Percentiles rank a stretch among this genome's conserved stretches.
These are phyloP conservation scores for Crypturellus tataupa DNA, from an alignment of 2,797 vertebrate genomes.

Conservation along the genomic window DNA sequence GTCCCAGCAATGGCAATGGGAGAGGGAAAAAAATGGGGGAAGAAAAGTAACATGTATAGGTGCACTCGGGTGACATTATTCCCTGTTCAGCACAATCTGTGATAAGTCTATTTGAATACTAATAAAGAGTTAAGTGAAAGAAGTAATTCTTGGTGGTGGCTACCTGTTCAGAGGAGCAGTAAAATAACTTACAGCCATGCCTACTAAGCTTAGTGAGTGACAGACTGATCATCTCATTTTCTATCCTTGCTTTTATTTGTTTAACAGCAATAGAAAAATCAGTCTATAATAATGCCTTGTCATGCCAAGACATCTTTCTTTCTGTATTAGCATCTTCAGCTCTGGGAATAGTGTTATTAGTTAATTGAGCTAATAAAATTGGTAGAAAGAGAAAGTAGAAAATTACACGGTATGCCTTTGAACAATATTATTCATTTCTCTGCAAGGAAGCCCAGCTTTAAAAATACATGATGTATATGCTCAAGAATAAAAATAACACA, in stretches of 20 bases:
- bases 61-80: fast-evolving
- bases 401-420: neutral
- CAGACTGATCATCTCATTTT: fast-evolving
- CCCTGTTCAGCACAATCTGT: neutral
- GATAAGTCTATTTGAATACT: neutral
- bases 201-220: neutral
- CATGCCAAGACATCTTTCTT: neutral
- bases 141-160: neutral
- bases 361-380: slow-evolving; percentile 2
- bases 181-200: neutral
- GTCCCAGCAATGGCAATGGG: neutral
- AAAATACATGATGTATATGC: neutral
- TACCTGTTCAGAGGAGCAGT: neutral
- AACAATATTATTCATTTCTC: neutral
- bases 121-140: neutral
- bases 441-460: neutral
- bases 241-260: neutral
- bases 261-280: neutral
- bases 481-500: neutral
- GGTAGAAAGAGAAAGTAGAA: neutral
- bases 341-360: neutral
- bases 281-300: neutral
- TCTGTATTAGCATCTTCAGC: neutral
- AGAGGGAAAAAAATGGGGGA: neutral
- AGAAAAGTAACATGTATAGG: neutral